phyloP scores from a whole-genome alignment of 2,113 vertebrate species.

The Copsychus sechellarum region DNA sequence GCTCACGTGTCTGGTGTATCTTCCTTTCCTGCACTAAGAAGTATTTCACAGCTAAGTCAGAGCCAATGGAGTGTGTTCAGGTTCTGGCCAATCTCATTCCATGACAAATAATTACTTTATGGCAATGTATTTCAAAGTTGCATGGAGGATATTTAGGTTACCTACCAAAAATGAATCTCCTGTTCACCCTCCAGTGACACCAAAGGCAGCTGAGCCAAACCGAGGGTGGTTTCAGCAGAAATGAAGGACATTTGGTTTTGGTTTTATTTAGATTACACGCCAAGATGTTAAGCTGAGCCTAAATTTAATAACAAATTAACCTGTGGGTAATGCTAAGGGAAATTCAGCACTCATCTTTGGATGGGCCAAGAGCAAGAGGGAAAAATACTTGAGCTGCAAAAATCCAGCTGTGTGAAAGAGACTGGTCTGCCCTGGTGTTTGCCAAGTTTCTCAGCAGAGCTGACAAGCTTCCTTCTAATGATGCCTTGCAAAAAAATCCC shows the following conservation, averaged over 20 bases:
- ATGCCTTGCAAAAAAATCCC: slow-evolving; percentile 18
- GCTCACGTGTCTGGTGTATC: not conserved
- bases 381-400: slow-evolving; percentile 59
- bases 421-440: slow-evolving; percentile 2
- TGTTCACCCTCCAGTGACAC: slow-evolving; percentile 41
- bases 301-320: slow-evolving; percentile 64
- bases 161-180: slow-evolving; percentile 27
- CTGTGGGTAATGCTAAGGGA: slow-evolving; percentile 47
- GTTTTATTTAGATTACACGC: slow-evolving; percentile 58
- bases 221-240: slow-evolving; percentile 51
- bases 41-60: slow-evolving; percentile 47
- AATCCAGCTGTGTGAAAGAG: slow-evolving; percentile 51
- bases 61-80: not conserved
- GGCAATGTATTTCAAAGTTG: not conserved
- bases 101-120: slow-evolving; percentile 1
- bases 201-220: slow-evolving; percentile 51
- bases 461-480: slow-evolving; percentile 45
- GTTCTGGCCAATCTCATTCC: not conserved
- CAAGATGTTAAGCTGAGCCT: slow-evolving; percentile 61
- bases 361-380: slow-evolving; percentile 45
- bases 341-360: slow-evolving; percentile 59
- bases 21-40: slow-evolving; percentile 40
- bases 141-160: slow-evolving; percentile 8
- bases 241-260: slow-evolving; percentile 51
- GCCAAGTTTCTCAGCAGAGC: slow-evolving; percentile 55